Conservation (phyloP, 2,797 vertebrate species). For the Heliangelus exortis region DNA sequence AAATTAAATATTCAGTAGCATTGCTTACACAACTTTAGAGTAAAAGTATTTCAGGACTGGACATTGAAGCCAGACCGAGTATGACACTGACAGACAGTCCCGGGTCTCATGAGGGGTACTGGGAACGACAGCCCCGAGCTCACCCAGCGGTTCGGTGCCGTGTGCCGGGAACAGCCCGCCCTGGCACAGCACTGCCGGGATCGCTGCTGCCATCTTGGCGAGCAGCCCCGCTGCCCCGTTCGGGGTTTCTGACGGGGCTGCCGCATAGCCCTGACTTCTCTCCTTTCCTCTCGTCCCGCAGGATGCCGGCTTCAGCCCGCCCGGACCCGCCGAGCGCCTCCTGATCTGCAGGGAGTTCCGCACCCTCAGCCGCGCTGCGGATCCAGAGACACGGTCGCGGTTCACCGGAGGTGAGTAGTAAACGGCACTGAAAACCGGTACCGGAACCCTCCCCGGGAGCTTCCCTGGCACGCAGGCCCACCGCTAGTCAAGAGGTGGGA, state of each 20-base stretch:
- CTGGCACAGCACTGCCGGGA: fast-evolving
- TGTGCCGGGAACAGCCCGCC: fast-evolving
- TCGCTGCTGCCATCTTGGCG: fast-evolving
- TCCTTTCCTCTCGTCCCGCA: too few relatives aligned
- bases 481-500: too few relatives aligned
- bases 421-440: neutral
- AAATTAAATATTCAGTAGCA: neutral
- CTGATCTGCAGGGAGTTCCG: neutral
- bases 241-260: too few relatives aligned
- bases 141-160: fast-evolving
- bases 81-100: fast-evolving
- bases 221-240: too few relatives aligned
- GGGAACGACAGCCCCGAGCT: too few relatives aligned
- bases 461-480: too few relatives aligned
- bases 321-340: neutral
- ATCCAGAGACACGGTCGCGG: fast-evolving
- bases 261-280: too few relatives aligned
- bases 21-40: neutral
- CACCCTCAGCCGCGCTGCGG: neutral
- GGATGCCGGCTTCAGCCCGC: neutral
- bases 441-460: neutral
- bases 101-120: fast-evolving
- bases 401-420: neutral
- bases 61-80: fast-evolving
- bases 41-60: neutral